A percentile compares a stretch with the other conserved stretches of the same genome.
Conservation (phyloP, 1,140 invertebrate species). For the Dufourea novaeangliae region DNA sequence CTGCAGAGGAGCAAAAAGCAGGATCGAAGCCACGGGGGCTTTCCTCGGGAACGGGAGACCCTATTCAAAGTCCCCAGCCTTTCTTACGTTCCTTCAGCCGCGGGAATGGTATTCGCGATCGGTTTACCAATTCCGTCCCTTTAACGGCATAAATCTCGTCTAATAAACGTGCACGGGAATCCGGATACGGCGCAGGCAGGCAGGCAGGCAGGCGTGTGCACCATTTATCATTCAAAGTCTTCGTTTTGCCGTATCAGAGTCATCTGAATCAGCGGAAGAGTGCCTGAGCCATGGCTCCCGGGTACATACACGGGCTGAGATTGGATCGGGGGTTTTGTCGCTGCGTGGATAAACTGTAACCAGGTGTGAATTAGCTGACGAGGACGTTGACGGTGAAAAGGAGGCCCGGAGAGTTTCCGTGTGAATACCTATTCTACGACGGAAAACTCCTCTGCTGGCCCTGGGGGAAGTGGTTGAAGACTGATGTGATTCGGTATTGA, state of each 20-base stretch:
- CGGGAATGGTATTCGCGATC: slow-evolving; percentile 30
- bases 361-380: neutral
- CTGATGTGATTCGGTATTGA: no score
- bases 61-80: slow-evolving; percentile 11
- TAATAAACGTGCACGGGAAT: slow-evolving; percentile 31
- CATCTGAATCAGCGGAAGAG: slow-evolving; percentile 17
- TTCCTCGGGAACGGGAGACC: slow-evolving; percentile 6
- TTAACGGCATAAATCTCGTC: slow-evolving; percentile 41
- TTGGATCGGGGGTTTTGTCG: neutral
- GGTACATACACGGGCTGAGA: neutral
- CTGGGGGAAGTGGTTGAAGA: no score
- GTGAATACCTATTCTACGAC: no score
- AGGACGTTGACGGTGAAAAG: neutral
- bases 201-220: neutral
- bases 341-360: neutral
- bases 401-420: no score
- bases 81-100: no score
- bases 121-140: slow-evolving; percentile 39
- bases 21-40: neutral
- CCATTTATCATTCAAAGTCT: slow-evolving; percentile 41
- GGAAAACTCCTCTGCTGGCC: no score
- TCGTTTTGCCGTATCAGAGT: slow-evolving; percentile 20
- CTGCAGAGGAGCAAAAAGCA: neutral
- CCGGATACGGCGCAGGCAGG: neutral
- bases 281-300: neutral